Evolutionary conservation across 2,113 vertebrate genomes (phyloP), one percentile per base, ranked within the genome.

Genomic region (Elgaria multicarinata): DNA sequence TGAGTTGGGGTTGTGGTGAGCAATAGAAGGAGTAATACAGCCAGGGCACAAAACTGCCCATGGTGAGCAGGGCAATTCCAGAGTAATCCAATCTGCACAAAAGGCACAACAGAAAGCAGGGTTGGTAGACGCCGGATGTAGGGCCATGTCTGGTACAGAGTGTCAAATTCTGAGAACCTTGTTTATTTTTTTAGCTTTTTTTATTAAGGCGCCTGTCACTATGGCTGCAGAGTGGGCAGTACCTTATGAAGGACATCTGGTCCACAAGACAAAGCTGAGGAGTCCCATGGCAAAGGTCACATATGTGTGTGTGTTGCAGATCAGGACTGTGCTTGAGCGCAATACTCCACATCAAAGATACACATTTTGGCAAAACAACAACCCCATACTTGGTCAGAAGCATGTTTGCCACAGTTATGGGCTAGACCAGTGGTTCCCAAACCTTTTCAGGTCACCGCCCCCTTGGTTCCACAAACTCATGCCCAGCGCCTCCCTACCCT

Each of bases 21-120:
- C 93, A 94, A 87, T 94, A 92, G 76, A 94, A 94, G 62, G 93
- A 92, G 64, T 94, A 93, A 53, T 90, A 79, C n/a, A 92, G 74
- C 92, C 91, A 92, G 18, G 91, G 90, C 9, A 94, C 93, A 44
- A 94, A 92, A 36, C 93, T 94, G 75, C 93, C 93, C 91, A 94
- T 92, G 84, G 89, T 92, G 66, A 92, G 87, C 66, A 94, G 89
- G 2, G 93, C 89, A 36, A 94, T 94, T 55, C 93, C 93, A 28
- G 91, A 94, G 87, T 94, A 94, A 83, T 94, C 93, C 55, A 94
- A 75, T 82, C 93, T 94, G 91, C 36, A 89, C 24, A 42, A 66
- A 89, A 76, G 20, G n/a, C 33, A 64, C 12, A 58, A 64, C 22
- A 69, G 14, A 78, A 67, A 84, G 55, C 71, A 83, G 33, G 69